Percentiles rank a stretch among this genome's conserved stretches.
These are phyloP conservation scores for Lordiphosa stackelbergi DNA, from an alignment of 1,140 invertebrate genomes.

Conservation along the genomic window DNA sequence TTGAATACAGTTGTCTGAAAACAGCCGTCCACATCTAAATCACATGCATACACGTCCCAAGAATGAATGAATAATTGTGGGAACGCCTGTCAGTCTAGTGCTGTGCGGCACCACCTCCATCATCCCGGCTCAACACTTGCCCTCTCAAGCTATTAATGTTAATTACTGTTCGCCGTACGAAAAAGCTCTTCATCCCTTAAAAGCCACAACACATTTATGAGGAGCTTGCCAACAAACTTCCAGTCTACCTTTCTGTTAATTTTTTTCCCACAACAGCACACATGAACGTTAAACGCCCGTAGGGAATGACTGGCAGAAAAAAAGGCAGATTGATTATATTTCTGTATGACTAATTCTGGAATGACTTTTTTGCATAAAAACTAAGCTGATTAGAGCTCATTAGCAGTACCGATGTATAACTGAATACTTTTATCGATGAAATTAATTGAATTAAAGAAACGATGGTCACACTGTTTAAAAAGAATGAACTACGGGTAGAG, in stretches of 20 bases:
- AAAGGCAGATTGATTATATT: no score
- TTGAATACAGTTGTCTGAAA: constrained; percentile 43
- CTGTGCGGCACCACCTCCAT: neutral
- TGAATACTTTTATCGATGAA: no score
- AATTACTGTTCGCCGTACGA: constrained; percentile 46
- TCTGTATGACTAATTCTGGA: no score
- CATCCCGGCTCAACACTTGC: constrained; percentile 19
- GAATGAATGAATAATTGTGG: constrained; percentile 5
- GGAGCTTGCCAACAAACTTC: constrained; percentile 55
- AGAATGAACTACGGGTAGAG: no score
- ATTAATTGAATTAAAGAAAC: no score
- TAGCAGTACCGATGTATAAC: no score
- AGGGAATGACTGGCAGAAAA: no score
- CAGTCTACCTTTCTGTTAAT: constrained; percentile 64
- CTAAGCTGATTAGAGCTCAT: no score
- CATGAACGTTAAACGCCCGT: no score
- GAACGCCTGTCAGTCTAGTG: constrained; percentile 23
- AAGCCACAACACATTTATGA: constrained; percentile 53
- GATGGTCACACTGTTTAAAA: no score
- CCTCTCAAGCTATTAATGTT: constrained; percentile 42
- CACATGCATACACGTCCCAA: constrained; percentile 22
- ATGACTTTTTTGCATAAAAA: no score
- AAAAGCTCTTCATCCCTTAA: constrained; percentile 49
- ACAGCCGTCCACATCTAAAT: constrained; percentile 40
- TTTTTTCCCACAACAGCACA: constrained; percentile 4